Conservation (phyloP, 1,140 invertebrate species). For the Zaprionus nigranus region DNA sequence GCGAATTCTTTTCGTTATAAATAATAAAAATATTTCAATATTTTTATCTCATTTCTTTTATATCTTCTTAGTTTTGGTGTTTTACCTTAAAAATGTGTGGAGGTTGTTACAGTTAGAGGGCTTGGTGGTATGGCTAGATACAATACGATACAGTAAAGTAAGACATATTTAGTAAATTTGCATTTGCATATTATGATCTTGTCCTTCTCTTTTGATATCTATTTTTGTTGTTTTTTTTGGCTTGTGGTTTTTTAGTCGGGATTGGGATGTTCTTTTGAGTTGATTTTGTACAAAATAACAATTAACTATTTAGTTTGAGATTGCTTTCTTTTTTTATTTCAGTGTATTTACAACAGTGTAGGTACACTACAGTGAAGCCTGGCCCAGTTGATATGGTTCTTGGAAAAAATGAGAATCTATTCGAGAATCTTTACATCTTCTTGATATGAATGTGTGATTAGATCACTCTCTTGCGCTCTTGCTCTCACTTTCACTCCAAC, state of each 20-base stretch:
- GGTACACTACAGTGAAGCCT: conserved; percentile 42
- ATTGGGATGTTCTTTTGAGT: too few species aligned
- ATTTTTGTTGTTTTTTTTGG: conserved; percentile 4
- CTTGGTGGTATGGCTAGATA: conserved; percentile 36
- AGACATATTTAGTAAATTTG: conserved; percentile 32
- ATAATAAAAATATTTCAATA: conserved; percentile 45
- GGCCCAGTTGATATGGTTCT: conserved; percentile 36
- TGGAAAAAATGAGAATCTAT: conserved; percentile 7
- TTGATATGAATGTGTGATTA: conserved; percentile 27
- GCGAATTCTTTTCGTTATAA: conserved; percentile 70
- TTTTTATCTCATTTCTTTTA: conserved; percentile 27
- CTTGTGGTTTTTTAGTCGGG: neutral
- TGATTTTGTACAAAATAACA: too few species aligned
- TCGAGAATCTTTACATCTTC: conserved; percentile 15
- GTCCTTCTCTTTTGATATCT: conserved; percentile 15
- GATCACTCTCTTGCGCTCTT: neutral
- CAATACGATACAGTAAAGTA: conserved; percentile 27
- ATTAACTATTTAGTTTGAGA: conserved; percentile 25
- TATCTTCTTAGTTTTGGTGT: conserved; percentile 35
- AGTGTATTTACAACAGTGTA: conserved; percentile 50
- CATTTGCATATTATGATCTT: conserved; percentile 14
- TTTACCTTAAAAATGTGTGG: conserved; percentile 40
- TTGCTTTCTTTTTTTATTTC: conserved; percentile 13
- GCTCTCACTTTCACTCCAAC: neutral
- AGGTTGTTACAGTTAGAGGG: conserved; percentile 38